Conservation (phyloP, 1,140 invertebrate species). For the Drosophila ficusphila region DNA sequence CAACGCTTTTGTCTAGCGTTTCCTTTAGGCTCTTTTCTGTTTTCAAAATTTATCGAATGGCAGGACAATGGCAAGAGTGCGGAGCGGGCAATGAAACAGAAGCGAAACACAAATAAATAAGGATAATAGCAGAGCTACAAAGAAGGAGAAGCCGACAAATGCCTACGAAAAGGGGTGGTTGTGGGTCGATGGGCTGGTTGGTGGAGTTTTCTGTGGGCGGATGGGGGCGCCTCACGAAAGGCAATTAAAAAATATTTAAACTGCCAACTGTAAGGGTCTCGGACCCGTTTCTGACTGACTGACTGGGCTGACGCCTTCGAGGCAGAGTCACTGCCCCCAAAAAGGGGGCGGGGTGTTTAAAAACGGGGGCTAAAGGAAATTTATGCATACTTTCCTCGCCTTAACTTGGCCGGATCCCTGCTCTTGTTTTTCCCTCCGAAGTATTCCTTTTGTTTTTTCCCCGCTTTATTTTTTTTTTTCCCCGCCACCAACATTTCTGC, state of each 20-base stretch:
- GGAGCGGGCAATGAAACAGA: slow-evolving; percentile 51
- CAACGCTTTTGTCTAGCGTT: slow-evolving; percentile 29
- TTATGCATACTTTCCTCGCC: slow-evolving; percentile 59
- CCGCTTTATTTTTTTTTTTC: slow-evolving; percentile 2
- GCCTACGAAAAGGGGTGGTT: slow-evolving; percentile 28
- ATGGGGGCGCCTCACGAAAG: slow-evolving; percentile 40
- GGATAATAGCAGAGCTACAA: slow-evolving; percentile 42
- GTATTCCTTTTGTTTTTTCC: background rate
- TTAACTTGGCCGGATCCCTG: slow-evolving; percentile 9
- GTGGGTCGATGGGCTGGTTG: slow-evolving; percentile 10
- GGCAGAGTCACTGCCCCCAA: slow-evolving; percentile 20
- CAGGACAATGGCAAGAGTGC: slow-evolving; percentile 13
- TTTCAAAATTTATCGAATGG: slow-evolving; percentile 48
- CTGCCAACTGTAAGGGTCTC: slow-evolving; percentile 44
- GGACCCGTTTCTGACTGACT: slow-evolving; percentile 20
- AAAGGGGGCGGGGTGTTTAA: background rate
- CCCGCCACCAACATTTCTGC: slow-evolving; percentile 12
- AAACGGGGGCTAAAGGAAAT: slow-evolving; percentile 24
- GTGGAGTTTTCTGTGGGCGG: slow-evolving; percentile 2
- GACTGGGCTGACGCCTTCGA: slow-evolving; percentile 33
- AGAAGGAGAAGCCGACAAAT: slow-evolving; percentile 19
- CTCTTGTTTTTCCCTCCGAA: slow-evolving; percentile 18
- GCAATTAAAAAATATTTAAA: slow-evolving; percentile 83
- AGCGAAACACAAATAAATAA: slow-evolving; percentile 67
- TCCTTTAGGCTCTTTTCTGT: slow-evolving; percentile 9